Evolutionary conservation across 1,140 invertebrate species (phyloP), one percentile per base, ranked within the genome.

Genomic region (Triops longicaudatus): DNA sequence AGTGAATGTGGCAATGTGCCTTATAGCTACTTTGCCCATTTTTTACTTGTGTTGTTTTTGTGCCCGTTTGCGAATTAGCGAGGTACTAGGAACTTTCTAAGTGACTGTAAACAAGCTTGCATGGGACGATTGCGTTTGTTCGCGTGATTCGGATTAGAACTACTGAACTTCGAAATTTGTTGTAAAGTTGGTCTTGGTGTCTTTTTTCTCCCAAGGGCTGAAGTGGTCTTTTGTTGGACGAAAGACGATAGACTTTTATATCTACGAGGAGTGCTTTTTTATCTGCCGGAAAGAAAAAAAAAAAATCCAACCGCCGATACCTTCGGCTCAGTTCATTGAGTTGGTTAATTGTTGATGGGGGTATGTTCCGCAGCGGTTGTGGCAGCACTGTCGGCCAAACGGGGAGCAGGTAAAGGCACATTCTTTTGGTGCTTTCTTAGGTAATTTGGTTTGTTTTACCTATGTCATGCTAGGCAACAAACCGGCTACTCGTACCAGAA

Each of bases 311-410:
- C 26, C 37, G 17, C 28, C 73, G 37, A 73, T 37, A 41, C 74
- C 10, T 42, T 41, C 37, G 74, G 74, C 27, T 7, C 31, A 31
- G 42, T 14, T 22, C 26, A 28, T 44, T 43, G 22, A 4, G 37
- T 42, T 22, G 44, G 63, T 75, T 42, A 41, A 75, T 75, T 41
- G 37, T 75, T 75, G 74, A 75, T 75, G 74, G 74, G 74, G 27
- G 37, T 75, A 43, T 43, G 74, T 75, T 75, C 74, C 37, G 37
- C 37, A 75, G 74, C 74, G 26, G 74, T 75, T 31, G 74, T 75
- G 74, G 74, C 74, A 75, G 74, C 41, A 75, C 22, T 44, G 74
- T 75, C 74, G 74, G 74, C 74, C 74, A 75, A 75, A 75, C 37
- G 74, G 44, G 74, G 27, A 43, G 44, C 37, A 31, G 37, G 44